These are phyloP conservation scores for Arion vulgaris DNA, from an alignment of 1,140 invertebrate species.

Conservation along the genomic window DNA sequence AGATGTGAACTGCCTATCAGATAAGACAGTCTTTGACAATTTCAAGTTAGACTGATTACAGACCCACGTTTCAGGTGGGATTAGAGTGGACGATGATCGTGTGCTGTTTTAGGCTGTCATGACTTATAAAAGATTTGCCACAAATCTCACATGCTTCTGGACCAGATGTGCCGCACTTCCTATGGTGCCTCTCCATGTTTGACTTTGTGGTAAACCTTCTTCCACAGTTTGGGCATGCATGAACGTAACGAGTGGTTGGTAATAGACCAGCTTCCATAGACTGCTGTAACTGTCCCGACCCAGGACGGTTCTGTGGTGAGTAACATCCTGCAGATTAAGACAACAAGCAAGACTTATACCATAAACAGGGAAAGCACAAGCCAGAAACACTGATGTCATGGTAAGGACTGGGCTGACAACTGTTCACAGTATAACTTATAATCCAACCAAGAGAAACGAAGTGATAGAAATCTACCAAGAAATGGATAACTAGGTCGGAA, in stretches of 20 bases:
- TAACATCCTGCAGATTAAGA: conserved; percentile 1
- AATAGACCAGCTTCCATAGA: neutral
- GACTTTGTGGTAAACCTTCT: conserved; percentile 16
- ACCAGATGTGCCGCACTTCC: conserved; percentile 6
- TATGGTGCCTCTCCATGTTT: conserved; percentile 27
- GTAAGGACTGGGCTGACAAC: neutral
- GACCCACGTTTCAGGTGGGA: neutral
- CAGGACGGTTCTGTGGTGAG: neutral
- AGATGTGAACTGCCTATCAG: too few relatives aligned
- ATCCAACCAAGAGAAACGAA: too few relatives aligned
- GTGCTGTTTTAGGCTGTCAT: neutral
- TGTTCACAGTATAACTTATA: neutral
- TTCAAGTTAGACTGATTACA: too few relatives aligned
- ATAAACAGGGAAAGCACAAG: neutral
- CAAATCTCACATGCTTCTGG: neutral
- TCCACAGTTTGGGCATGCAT: neutral
- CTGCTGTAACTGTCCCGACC: neutral
- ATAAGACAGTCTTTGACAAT: too few relatives aligned
- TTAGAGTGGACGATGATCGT: neutral
- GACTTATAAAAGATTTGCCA: neutral
- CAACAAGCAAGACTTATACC: neutral
- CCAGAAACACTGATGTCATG: neutral
- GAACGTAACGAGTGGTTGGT: neutral
- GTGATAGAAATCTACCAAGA: too few relatives aligned
- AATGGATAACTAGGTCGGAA: too few relatives aligned